A percentile compares a stretch with the other conserved stretches of the same genome.
phyloP scores from a whole-genome alignment of 2,888 invertebrate species.

The Acrobasis suavella region DNA sequence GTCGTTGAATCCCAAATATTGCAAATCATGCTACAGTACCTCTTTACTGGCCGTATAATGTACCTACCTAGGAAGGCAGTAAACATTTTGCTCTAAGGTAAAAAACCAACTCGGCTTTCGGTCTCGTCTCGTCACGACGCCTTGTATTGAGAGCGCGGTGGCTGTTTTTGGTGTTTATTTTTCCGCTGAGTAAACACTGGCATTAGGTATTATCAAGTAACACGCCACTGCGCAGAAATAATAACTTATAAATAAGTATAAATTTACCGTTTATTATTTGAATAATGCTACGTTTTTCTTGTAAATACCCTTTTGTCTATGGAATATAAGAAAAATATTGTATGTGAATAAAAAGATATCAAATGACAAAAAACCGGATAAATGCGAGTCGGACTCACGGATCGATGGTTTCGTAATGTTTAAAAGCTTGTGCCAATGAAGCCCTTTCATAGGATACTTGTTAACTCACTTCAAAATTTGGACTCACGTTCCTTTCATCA shows the following conservation, averaged over 20 bases:
- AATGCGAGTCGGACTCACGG: no score
- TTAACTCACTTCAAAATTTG: no score
- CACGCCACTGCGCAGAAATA: conserved; percentile 4
- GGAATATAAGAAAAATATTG: no score
- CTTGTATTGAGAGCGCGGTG: not conserved
- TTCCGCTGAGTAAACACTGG: conserved; percentile 8
- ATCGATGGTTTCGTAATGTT: no score
- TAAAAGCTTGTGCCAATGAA: no score
- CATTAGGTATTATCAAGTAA: not conserved
- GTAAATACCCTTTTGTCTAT: no score
- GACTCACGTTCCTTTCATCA: no score
- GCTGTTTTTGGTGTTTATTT: conserved; percentile 15
- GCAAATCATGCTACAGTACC: conserved; percentile 6
- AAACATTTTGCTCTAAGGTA: not conserved
- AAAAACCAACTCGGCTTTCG: not conserved
- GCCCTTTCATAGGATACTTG: no score
- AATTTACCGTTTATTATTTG: no score
- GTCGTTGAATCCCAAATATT: conserved; percentile 2
- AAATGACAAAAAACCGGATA: no score
- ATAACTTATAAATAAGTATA: not conserved
- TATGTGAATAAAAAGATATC: no score
- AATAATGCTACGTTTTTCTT: no score
- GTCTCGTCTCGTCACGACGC: not conserved
- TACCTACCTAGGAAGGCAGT: not conserved
- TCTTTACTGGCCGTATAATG: conserved; percentile 9